Percentiles rank a stretch among this genome's conserved stretches.
Evolutionary conservation across 2,888 invertebrate genomes (phyloP).

Genomic region (Dichetophora obliterata): DNA sequence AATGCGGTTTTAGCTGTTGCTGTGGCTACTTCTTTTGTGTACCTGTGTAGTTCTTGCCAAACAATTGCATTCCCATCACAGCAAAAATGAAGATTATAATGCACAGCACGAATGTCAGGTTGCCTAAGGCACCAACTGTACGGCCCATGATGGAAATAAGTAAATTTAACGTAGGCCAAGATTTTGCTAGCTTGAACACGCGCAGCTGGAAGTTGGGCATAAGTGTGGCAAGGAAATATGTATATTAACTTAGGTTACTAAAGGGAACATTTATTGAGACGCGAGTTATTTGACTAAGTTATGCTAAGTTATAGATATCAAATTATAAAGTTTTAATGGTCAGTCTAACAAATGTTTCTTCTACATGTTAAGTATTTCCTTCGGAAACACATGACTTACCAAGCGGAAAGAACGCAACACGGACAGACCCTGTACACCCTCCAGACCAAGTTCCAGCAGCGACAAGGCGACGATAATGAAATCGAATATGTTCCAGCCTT

Average conservation of each 20-base stretch:
- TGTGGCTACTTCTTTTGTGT: conserved; percentile 45
- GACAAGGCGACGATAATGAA: conserved; percentile 97
- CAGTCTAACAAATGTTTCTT: too few relatives aligned
- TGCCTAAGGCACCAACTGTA: conserved; percentile 98
- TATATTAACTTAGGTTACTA: background rate
- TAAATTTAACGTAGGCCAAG: conserved; percentile 98
- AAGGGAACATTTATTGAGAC: background rate
- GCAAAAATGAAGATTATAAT: conserved; percentile 99
- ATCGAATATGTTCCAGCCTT: conserved; percentile 99
- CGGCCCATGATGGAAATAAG: conserved; percentile 98
- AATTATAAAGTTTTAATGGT: background rate
- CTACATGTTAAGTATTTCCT: too few relatives aligned
- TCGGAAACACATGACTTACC: conserved; percentile 76
- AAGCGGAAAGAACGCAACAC: conserved; percentile 97
- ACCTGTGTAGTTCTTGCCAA: conserved; percentile 92
- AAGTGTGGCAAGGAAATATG: too few relatives aligned
- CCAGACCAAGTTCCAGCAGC: conserved; percentile 91
- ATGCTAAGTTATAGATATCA: too few relatives aligned
- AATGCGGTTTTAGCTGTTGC: conserved; percentile 33
- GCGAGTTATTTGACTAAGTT: background rate
- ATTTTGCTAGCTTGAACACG: conserved; percentile 99
- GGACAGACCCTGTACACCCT: conserved; percentile 95
- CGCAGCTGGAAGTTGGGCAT: conserved; percentile 78
- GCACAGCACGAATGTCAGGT: conserved; percentile 96
- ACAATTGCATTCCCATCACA: conserved; percentile 99